Evolutionary conservation across 35 echinoderm and acorn worm genomes (phyloP).

Genomic region (Ptychodera flava): DNA sequence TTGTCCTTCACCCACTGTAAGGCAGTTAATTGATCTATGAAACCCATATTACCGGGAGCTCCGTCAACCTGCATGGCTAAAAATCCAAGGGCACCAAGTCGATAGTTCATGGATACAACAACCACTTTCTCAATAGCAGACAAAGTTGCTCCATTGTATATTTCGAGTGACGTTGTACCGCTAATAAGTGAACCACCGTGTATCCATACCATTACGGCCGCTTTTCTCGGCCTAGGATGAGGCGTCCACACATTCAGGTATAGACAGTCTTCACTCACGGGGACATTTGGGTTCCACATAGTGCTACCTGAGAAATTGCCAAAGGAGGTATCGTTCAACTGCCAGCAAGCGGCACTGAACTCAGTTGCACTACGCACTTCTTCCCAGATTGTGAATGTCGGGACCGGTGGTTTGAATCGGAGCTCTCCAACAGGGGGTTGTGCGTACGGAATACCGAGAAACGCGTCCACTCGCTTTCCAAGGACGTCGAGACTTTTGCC

Average conservation of each 20-base stretch:
- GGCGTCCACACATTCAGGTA: slow-evolving; percentile 93
- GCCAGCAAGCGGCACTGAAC: slow-evolving; percentile 37
- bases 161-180: slow-evolving; percentile 64
- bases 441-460: slow-evolving; percentile 62
- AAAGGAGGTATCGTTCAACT: slow-evolving; percentile 19
- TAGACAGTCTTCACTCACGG: slow-evolving; percentile 73
- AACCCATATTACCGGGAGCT: slow-evolving; percentile 84
- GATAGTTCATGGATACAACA: slow-evolving; percentile 92
- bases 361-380: slow-evolving; percentile 12
- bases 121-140: slow-evolving; percentile 64
- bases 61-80: slow-evolving; percentile 56
- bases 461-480: slow-evolving; percentile 23
- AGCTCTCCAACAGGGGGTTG: slow-evolving; percentile 33
- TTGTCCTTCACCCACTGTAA: slow-evolving; percentile 80
- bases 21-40: slow-evolving; percentile 66
- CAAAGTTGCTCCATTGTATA: slow-evolving; percentile 74
- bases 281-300: slow-evolving; percentile 88
- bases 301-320: slow-evolving; percentile 44
- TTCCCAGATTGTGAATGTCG: slow-evolving; percentile 11
- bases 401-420: slow-evolving; percentile 40
- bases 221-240: slow-evolving; percentile 25
- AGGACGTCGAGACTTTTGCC: slow-evolving; percentile 16
- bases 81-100: slow-evolving; percentile 74
- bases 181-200: slow-evolving; percentile 65
- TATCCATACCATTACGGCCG: slow-evolving; percentile 94